phyloP scores from a whole-genome alignment of 2,888 invertebrate species.

The Pandemis cinnamomeana region DNA sequence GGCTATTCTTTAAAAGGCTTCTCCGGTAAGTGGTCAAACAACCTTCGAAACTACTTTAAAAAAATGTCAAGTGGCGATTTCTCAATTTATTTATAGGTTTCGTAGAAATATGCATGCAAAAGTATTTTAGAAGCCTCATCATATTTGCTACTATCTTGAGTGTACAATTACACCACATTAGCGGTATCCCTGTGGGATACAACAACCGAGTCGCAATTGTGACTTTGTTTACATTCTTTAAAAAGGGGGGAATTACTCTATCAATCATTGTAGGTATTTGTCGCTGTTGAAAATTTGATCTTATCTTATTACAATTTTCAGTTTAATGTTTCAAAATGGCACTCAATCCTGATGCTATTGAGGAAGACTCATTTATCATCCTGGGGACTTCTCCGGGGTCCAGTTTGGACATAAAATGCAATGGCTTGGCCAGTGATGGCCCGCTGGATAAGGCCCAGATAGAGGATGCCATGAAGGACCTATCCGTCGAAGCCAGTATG shows the following conservation, averaged over 20 bases:
- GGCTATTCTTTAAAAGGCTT: slow-evolving; percentile 8
- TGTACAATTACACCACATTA: slow-evolving; percentile 1
- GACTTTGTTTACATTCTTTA: slow-evolving; percentile 14
- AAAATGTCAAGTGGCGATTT: slow-evolving; percentile 44
- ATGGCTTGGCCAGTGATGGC: slow-evolving; percentile 53
- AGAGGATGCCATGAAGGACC: slow-evolving; percentile 74
- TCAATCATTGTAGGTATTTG: not conserved
- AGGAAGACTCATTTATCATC: slow-evolving; percentile 80
- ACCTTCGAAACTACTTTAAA: slow-evolving; percentile 8
- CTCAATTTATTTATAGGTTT: slow-evolving; percentile 54
- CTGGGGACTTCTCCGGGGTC: slow-evolving; percentile 74
- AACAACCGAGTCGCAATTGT: slow-evolving; percentile 24
- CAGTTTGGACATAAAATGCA: slow-evolving; percentile 69
- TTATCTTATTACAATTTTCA: slow-evolving; percentile 3
- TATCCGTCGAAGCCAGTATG: slow-evolving; percentile 68
- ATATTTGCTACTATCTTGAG: not conserved
- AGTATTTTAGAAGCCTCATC: slow-evolving; percentile 28
- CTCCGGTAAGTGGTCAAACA: slow-evolving; percentile 25
- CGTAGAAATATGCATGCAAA: slow-evolving; percentile 31
- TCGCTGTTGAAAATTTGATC: not conserved
- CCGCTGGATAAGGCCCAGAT: slow-evolving; percentile 61
- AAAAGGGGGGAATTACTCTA: slow-evolving; percentile 2
- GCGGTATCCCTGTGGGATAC: slow-evolving; percentile 1
- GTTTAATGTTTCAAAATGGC: slow-evolving; percentile 64
- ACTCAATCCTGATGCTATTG: slow-evolving; percentile 58